phyloP scores from a whole-genome alignment of 2,113 vertebrate genomes.

The Chloropsis hardwickii region DNA sequence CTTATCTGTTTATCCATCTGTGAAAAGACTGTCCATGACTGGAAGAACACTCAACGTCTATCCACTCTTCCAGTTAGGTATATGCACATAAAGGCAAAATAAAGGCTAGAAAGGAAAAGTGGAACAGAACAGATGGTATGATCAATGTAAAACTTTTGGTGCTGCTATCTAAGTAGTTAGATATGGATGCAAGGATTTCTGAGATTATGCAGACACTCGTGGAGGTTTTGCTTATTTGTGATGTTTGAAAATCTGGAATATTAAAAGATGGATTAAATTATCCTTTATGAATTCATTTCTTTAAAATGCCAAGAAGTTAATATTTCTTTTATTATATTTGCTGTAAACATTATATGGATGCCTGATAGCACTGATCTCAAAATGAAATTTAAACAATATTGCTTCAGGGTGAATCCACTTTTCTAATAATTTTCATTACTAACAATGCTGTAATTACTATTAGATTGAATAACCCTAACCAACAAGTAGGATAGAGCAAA shows the following conservation, averaged over 20 bases:
- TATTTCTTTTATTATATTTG: neutral
- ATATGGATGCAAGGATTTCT: neutral
- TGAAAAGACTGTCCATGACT: neutral
- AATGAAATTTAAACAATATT: neutral
- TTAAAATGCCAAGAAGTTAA: neutral
- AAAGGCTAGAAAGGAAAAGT: neutral
- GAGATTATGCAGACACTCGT: neutral
- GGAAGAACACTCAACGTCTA: neutral
- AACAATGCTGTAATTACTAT: neutral
- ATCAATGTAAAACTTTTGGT: neutral
- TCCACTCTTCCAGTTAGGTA: neutral
- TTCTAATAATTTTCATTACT: neutral
- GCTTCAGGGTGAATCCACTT: neutral
- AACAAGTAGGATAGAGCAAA: neutral
- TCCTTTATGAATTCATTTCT: neutral
- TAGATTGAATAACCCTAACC: neutral
- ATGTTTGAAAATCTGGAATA: neutral
- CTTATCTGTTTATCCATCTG: neutral
- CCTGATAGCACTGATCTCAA: neutral
- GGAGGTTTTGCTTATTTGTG: neutral
- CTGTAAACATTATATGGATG: neutral
- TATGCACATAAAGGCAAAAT: neutral
- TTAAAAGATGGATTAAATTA: neutral
- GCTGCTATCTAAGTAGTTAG: neutral
- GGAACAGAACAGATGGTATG: neutral